These are phyloP conservation scores for Ichneumoninae sp. DNA, from an alignment of 2,888 invertebrate genomes.

Conservation along the genomic window DNA sequence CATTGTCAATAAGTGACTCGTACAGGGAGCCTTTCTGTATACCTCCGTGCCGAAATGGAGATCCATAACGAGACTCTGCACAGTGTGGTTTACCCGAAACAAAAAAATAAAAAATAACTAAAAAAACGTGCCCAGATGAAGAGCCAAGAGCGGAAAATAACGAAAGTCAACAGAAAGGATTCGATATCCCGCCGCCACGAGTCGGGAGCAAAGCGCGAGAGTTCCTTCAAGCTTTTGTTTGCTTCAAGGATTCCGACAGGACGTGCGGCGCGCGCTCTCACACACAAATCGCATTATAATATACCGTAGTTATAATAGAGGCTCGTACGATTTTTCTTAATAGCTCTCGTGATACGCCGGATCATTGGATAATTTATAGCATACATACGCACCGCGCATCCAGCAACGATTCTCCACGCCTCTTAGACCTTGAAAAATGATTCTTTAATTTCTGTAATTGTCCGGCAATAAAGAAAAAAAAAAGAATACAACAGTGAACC, in stretches of 20 bases:
- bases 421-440: constrained; percentile 67
- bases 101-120: constrained; percentile 13
- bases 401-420: constrained; percentile 48
- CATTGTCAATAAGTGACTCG: constrained; percentile 59
- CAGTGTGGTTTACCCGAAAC: constrained; percentile 39
- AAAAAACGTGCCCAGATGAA: not conserved
- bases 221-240: constrained; percentile 57
- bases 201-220: not conserved
- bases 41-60: constrained; percentile 28
- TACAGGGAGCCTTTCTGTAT: constrained; percentile 52
- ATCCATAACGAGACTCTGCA: constrained; percentile 37
- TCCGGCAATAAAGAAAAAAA: constrained; percentile 38
- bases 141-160: constrained; percentile 11
- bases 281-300: constrained; percentile 51
- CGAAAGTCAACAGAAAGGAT: constrained; percentile 48
- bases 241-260: constrained; percentile 60
- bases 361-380: constrained; percentile 54
- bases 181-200: constrained; percentile 61
- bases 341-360: constrained; percentile 55
- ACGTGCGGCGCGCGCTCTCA: constrained; percentile 29
- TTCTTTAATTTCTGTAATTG: constrained; percentile 65
- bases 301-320: constrained; percentile 44
- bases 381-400: constrained; percentile 35
- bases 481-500: constrained; percentile 46
- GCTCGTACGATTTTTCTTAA: constrained; percentile 44